Evolutionary conservation across 2,888 invertebrate species (phyloP).

Genomic region (Formica aserva): DNA sequence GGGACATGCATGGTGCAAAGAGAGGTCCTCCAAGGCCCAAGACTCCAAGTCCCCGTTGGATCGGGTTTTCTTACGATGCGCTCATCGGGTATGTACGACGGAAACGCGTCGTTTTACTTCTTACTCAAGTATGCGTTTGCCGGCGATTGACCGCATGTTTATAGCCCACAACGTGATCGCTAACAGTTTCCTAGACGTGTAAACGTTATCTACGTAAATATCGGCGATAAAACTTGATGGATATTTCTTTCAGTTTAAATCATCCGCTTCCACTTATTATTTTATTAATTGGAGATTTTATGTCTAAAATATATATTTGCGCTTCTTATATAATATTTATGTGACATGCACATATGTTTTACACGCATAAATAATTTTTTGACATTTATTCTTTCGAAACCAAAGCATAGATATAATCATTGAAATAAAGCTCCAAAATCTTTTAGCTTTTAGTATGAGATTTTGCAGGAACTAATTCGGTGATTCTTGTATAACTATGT

Average conservation of each 20-base stretch:
- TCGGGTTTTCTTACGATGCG: slow-evolving; percentile 84
- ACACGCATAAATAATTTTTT: neutral
- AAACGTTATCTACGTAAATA: slow-evolving; percentile 28
- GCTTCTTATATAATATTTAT: neutral
- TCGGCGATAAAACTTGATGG: slow-evolving; percentile 1
- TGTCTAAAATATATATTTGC: neutral
- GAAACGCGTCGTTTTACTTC: slow-evolving; percentile 12
- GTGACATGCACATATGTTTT: neutral
- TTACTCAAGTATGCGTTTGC: neutral
- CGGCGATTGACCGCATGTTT: slow-evolving; percentile 22
- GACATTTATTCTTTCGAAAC: neutral
- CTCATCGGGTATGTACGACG: slow-evolving; percentile 81
- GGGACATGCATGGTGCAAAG: slow-evolving; percentile 86
- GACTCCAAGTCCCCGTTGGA: slow-evolving; percentile 85
- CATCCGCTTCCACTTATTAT: neutral
- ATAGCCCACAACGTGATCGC: neutral
- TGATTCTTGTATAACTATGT: neutral
- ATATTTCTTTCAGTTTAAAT: neutral
- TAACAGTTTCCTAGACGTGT: neutral
- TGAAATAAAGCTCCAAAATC: neutral
- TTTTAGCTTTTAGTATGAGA: neutral
- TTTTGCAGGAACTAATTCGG: neutral
- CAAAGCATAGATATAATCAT: neutral
- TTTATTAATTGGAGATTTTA: neutral
- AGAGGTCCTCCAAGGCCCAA: slow-evolving; percentile 83